phyloP scores from a whole-genome alignment of 1,140 invertebrate species.

The Cephus cinctus region DNA sequence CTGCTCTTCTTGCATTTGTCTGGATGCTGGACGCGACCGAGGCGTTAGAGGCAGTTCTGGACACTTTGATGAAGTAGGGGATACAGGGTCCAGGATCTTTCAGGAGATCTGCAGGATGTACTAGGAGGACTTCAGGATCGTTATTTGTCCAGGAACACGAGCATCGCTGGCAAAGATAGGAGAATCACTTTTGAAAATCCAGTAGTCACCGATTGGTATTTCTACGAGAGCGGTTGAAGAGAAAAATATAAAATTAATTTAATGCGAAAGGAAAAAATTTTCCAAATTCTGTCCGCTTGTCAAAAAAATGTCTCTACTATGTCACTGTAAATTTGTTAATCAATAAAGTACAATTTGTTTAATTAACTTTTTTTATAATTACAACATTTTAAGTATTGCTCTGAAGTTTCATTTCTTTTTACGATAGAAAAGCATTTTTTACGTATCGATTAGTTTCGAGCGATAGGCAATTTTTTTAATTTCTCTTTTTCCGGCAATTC shows the following conservation, averaged over 20 bases:
- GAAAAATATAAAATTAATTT: too few relatives aligned
- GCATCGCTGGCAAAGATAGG: constrained; percentile 2
- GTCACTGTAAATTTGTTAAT: too few relatives aligned
- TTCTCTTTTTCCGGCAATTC: background rate
- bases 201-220: constrained; percentile 32
- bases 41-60: constrained; percentile 44
- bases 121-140: background rate
- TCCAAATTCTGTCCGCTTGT: too few relatives aligned
- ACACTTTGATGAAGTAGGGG: constrained; percentile 48
- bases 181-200: constrained; percentile 36
- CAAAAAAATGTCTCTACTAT: too few relatives aligned
- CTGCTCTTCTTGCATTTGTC: constrained; percentile 46
- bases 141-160: background rate
- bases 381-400: too few relatives aligned
- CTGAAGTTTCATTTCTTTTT: constrained; percentile 1
- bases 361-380: too few relatives aligned
- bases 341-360: too few relatives aligned
- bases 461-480: background rate
- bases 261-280: too few relatives aligned
- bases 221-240: constrained; percentile 16
- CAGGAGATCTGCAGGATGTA: background rate
- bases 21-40: constrained; percentile 56
- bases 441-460: background rate
- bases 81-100: constrained; percentile 6
- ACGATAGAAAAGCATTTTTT: too few relatives aligned